Evolutionary conservation across 2,113 vertebrate genomes (phyloP), one percentile per base, ranked within the genome.

Genomic region (Bubalus kerabau): DNA sequence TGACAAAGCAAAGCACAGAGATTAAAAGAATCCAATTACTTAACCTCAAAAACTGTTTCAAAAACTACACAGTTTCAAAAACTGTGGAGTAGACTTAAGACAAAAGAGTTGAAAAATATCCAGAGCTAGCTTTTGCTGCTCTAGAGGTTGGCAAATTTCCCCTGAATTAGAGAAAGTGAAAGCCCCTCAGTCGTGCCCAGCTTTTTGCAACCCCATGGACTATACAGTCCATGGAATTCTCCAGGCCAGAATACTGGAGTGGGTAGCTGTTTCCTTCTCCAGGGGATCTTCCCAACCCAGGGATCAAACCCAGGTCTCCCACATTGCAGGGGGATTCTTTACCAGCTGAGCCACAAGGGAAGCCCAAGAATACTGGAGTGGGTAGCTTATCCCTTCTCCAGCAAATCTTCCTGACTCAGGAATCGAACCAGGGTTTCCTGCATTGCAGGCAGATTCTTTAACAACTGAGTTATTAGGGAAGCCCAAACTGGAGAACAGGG

Each of bases 141-240:
- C 19, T 52, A 62, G 8, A 76, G 21, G 48, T 6, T 60, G 59
- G 17, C 10, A 28, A 60, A 78, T 71, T 95, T 92, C 92, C 6
- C 3, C 6, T 87, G 80, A 50, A 54, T 2, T 78, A 16, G 7
- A 87, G 71, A 82, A 46, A 81, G 54, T 71, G n/a, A 71, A 71
- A 71, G n/a, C n/a, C 10, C 11, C 9, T 23, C 19, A 71, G n/a
- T 40, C 0, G 1, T 40, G 67, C 40, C n/a, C 10, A 71, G n/a
- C n/a, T 40, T 5, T 40, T 40, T 71, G 67, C 19, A 36, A 71
- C 0, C n/a, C 10, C 0, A 0, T 40, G n/a, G 10, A 23, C 67
- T 71, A 71, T 40, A 36, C 5, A 40, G n/a, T 12, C n/a, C 5
- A 40, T 71, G n/a, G 9, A 40, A 36, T 12, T 71, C 19, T 71